A percentile compares a stretch with the other conserved stretches of the same genome.
Evolutionary conservation across 2,113 vertebrate species (phyloP).

Genomic region (Turdus rufiventris): DNA sequence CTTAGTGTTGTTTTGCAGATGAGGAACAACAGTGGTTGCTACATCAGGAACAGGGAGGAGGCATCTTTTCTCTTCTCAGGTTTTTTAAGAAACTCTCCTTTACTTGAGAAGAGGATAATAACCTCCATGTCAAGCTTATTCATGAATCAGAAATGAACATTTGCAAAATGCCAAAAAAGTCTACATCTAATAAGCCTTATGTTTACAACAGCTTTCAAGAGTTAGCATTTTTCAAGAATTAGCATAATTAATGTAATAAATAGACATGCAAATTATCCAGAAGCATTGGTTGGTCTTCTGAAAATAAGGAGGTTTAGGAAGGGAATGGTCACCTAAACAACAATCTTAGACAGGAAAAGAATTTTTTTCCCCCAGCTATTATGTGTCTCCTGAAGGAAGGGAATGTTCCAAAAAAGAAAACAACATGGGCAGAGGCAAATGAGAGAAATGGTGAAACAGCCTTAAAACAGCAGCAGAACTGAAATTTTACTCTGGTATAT

Average conservation of each 20-base stretch:
- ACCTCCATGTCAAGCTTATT: slow-evolving; percentile 31
- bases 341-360: not conserved
- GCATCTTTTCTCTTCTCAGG: slow-evolving; percentile 12
- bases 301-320: not conserved
- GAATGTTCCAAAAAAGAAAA: slow-evolving; percentile 3
- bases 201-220: slow-evolving; percentile 50
- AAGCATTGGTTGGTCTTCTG: not conserved
- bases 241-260: slow-evolving; percentile 38
- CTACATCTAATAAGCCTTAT: slow-evolving; percentile 25
- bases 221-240: slow-evolving; percentile 35
- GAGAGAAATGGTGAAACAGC: not conserved
- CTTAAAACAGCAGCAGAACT: slow-evolving; percentile 1
- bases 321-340: not conserved
- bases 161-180: slow-evolving; percentile 20
- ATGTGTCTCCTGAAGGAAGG: not conserved
- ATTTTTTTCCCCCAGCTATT: not conserved
- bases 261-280: not conserved
- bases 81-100: not conserved
- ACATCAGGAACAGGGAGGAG: slow-evolving; percentile 9
- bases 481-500: not conserved
- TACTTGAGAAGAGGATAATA: not conserved
- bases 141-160: slow-evolving; percentile 37
- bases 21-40: not conserved
- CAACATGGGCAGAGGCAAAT: not conserved
- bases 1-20: not conserved